These are phyloP conservation scores for Prenolepis imparis DNA, from an alignment of 2,888 invertebrate species.

Conservation along the genomic window DNA sequence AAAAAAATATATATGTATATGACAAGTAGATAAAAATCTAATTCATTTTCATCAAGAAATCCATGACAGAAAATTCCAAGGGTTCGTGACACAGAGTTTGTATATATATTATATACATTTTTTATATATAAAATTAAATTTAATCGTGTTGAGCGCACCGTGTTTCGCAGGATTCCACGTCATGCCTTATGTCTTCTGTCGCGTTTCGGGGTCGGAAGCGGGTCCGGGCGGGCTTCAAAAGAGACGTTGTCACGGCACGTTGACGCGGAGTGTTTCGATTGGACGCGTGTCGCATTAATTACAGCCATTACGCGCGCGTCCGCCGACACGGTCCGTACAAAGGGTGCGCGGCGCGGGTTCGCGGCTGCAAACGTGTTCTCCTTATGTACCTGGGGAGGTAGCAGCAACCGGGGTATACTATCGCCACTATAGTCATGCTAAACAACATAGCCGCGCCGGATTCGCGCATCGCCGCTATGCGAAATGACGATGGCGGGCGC, in stretches of 20 bases:
- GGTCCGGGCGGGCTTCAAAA: conserved; percentile 19
- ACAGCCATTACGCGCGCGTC: conserved; percentile 62
- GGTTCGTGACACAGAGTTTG: not conserved
- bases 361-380: conserved; percentile 60
- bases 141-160: not conserved
- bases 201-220: not conserved
- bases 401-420: conserved; percentile 15
- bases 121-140: conserved; percentile 1
- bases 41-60: not conserved
- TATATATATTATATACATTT: not conserved
- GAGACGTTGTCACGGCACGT: conserved; percentile 43
- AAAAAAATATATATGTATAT: not conserved
- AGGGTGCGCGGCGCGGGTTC: conserved; percentile 49
- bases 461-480: conserved; percentile 60
- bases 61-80: not conserved
- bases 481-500: conserved; percentile 77
- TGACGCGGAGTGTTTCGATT: conserved; percentile 60
- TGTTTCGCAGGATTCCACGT: not conserved
- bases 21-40: not conserved
- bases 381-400: conserved; percentile 64
- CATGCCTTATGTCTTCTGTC: not conserved
- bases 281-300: conserved; percentile 67
- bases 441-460: conserved; percentile 72
- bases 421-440: conserved; percentile 79
- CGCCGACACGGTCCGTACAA: conserved; percentile 56